Evolutionary conservation across 1,140 invertebrate species (phyloP).

Genomic region (Pachypeltis micranthus): DNA sequence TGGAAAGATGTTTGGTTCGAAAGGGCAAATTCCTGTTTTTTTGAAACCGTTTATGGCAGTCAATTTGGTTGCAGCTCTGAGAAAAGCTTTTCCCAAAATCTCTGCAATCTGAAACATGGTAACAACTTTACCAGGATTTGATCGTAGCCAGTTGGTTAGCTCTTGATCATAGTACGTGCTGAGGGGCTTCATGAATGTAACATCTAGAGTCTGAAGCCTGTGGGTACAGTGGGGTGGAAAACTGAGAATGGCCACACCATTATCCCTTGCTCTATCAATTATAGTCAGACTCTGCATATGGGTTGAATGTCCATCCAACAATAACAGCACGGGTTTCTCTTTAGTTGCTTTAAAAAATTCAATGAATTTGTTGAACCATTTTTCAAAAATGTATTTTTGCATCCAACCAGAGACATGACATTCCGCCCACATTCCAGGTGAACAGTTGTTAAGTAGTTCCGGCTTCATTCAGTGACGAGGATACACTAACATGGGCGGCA

Average conservation of each 20-base stretch:
- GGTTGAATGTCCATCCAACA: slow-evolving; percentile 33
- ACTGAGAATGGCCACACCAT: slow-evolving; percentile 28
- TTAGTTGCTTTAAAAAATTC: slow-evolving; percentile 24
- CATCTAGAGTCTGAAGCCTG: slow-evolving; percentile 31
- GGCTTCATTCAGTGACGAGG: slow-evolving; percentile 30
- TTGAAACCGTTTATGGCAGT: slow-evolving; percentile 31
- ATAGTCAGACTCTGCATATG: slow-evolving; percentile 32
- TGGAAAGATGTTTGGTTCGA: slow-evolving; percentile 27
- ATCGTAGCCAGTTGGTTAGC: slow-evolving; percentile 34
- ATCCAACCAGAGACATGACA: slow-evolving; percentile 34
- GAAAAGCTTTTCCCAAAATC: slow-evolving; percentile 28
- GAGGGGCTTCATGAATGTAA: slow-evolving; percentile 28
- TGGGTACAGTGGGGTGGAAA: slow-evolving; percentile 31
- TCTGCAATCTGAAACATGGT: slow-evolving; percentile 28
- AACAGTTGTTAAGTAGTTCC: slow-evolving; percentile 3
- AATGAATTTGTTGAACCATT: slow-evolving; percentile 26
- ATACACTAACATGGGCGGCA: slow-evolving; percentile 37
- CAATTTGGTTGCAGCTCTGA: slow-evolving; percentile 27
- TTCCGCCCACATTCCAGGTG: slow-evolving; percentile 29
- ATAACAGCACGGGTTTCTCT: slow-evolving; percentile 32
- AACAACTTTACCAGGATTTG: slow-evolving; percentile 28
- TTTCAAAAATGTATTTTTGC: slow-evolving; percentile 25
- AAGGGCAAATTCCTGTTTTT: slow-evolving; percentile 30
- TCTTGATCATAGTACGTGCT: slow-evolving; percentile 25
- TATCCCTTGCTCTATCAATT: slow-evolving; percentile 25